Percentiles rank a stretch among this genome's conserved stretches.
These are phyloP conservation scores for Hydrolagus affinis DNA, from an alignment of 2,113 vertebrate species.

Conservation along the genomic window DNA sequence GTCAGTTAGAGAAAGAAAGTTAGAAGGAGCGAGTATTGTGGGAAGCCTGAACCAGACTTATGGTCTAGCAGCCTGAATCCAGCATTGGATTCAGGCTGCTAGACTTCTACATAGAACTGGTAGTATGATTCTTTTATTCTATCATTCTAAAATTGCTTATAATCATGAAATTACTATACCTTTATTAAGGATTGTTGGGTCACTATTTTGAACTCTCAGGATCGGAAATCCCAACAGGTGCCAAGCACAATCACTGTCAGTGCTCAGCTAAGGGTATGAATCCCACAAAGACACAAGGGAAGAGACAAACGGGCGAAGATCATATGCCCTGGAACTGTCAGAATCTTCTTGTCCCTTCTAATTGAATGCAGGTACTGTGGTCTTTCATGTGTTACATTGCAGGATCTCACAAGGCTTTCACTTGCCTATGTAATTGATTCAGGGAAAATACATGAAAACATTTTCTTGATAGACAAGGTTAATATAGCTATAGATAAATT, in stretches of 20 bases:
- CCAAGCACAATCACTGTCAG: neutral
- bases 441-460: neutral
- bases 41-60: too few species aligned
- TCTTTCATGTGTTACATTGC: neutral
- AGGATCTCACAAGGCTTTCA: slow-evolving; percentile 11
- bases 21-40: too few species aligned
- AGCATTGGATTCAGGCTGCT: too few species aligned
- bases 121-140: too few species aligned
- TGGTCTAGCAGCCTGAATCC: too few species aligned
- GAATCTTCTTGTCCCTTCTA: slow-evolving; percentile 8
- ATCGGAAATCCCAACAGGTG: too few species aligned
- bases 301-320: neutral
- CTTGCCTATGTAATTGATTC: neutral
- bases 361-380: neutral
- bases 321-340: neutral
- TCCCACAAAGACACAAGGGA: neutral
- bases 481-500: neutral
- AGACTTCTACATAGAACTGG: too few species aligned
- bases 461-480: neutral
- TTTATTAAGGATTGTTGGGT: too few species aligned
- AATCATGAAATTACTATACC: too few species aligned
- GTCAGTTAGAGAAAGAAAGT: too few species aligned
- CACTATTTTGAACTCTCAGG: too few species aligned
- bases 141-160: too few species aligned
- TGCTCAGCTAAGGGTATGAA: neutral